These are phyloP conservation scores for Hyaena hyaena DNA, from an alignment of 2,113 vertebrate genomes.

Conservation along the genomic window DNA sequence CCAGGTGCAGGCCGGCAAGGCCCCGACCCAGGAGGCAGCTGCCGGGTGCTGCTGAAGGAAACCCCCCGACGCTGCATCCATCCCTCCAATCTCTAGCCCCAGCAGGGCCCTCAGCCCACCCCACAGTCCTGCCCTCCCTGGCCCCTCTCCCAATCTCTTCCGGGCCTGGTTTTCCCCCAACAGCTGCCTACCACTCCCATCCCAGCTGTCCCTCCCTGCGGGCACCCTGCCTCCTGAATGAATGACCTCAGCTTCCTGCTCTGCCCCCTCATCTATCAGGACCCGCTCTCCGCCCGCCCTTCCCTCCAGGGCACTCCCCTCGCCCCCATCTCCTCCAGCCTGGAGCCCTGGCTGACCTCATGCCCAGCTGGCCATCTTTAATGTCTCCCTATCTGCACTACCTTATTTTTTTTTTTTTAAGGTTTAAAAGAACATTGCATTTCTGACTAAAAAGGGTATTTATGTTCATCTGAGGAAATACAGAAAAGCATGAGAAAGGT, in stretches of 20 bases:
- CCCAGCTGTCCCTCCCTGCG: background rate
- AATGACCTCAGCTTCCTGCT: background rate
- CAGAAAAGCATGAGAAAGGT: background rate
- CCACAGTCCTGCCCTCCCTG: background rate
- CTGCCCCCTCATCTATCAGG: background rate
- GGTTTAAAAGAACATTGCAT: background rate
- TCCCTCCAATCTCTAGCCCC: background rate
- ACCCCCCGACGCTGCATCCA: accelerated
- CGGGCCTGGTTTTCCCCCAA: background rate
- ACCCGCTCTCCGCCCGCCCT: background rate
- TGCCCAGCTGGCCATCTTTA: background rate
- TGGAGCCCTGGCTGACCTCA: background rate
- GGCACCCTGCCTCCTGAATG: background rate
- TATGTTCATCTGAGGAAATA: slow-evolving; percentile 23
- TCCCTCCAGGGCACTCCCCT: background rate
- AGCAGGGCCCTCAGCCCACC: background rate
- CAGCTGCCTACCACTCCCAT: background rate
- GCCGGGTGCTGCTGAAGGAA: background rate
- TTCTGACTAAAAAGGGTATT: background rate
- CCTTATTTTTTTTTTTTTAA: background rate
- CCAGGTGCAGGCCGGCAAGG: background rate
- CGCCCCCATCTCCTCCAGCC: background rate
- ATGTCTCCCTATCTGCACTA: background rate
- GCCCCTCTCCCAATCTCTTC: background rate
- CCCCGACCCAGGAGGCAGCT: background rate